phyloP scores from a whole-genome alignment of 2,888 invertebrate genomes.

The Ethmia dodecea region DNA sequence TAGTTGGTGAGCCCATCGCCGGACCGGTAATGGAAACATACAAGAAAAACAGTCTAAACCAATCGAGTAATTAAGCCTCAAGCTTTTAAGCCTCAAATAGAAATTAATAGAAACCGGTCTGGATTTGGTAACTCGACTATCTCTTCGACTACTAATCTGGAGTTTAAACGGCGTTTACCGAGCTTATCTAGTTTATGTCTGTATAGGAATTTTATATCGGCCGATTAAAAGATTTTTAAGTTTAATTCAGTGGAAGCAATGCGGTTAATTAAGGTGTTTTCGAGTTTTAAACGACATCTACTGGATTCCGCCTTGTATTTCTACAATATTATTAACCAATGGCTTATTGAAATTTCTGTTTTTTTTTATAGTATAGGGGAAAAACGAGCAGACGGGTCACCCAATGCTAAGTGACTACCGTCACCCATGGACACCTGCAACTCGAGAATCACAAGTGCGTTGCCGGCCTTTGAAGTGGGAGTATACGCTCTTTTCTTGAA shows the following conservation, averaged over 20 bases:
- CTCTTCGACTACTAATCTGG: constrained; percentile 33
- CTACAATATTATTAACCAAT: too few relatives aligned
- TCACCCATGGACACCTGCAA: too few relatives aligned
- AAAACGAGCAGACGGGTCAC: too few relatives aligned
- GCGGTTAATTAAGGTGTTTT: constrained; percentile 29
- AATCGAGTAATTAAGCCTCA: constrained; percentile 49
- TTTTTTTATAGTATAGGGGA: too few relatives aligned
- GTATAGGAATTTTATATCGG: constrained; percentile 40
- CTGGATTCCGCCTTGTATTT: background rate
- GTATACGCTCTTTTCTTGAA: too few relatives aligned
- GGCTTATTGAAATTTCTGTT: too few relatives aligned
- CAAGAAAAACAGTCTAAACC: constrained; percentile 33
- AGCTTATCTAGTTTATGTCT: constrained; percentile 51
- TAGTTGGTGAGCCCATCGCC: too few relatives aligned
- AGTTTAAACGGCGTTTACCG: constrained; percentile 38
- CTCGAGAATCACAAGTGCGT: too few relatives aligned
- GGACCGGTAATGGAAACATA: constrained; percentile 28
- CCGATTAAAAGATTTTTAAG: constrained; percentile 33
- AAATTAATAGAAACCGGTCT: constrained; percentile 50
- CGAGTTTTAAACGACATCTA: constrained; percentile 4
- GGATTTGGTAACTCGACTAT: constrained; percentile 37
- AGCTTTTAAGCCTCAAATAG: constrained; percentile 45
- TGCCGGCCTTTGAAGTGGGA: too few relatives aligned
- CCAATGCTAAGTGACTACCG: too few relatives aligned
- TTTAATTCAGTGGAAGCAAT: constrained; percentile 21